phyloP scores from a whole-genome alignment of 2,113 vertebrate species.

The Neodon shergylaensis region DNA sequence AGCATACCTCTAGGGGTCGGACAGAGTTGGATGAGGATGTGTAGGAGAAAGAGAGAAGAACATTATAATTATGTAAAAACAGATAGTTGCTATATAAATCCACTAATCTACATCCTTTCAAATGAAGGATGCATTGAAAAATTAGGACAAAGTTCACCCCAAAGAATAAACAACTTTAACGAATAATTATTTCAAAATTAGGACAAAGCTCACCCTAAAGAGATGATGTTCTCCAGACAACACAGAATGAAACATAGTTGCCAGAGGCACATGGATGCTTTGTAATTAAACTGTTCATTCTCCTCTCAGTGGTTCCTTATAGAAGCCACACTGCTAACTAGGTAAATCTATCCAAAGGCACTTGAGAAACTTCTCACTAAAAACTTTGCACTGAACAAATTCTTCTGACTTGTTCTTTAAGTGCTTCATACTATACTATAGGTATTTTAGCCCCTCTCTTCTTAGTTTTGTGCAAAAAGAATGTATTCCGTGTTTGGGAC shows the following conservation, averaged over 20 bases:
- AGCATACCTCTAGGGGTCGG: background rate
- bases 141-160: conserved; percentile 24
- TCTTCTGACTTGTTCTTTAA: conserved; percentile 5
- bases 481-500: conserved; percentile 42
- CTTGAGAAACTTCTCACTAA: conserved; percentile 49
- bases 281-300: conserved; percentile 23
- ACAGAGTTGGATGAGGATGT: background rate
- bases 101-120: conserved; percentile 49
- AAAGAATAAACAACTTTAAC: conserved; percentile 41
- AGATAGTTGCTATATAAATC: conserved; percentile 4
- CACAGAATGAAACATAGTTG: background rate
- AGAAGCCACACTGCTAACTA: background rate
- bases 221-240: conserved; percentile 62
- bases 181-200: conserved; percentile 16
- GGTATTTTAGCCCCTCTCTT: conserved; percentile 11
- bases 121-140: conserved; percentile 41
- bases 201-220: conserved; percentile 45
- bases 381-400: background rate
- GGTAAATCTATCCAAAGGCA: conserved; percentile 23
- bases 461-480: conserved; percentile 38
- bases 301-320: conserved; percentile 51
- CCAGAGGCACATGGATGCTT: conserved; percentile 34
- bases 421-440: background rate
- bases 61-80: background rate
- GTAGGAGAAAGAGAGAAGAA: background rate